phyloP scores from a whole-genome alignment of 64 coral and sea anemone genomes.

The Anthopleura sola region DNA sequence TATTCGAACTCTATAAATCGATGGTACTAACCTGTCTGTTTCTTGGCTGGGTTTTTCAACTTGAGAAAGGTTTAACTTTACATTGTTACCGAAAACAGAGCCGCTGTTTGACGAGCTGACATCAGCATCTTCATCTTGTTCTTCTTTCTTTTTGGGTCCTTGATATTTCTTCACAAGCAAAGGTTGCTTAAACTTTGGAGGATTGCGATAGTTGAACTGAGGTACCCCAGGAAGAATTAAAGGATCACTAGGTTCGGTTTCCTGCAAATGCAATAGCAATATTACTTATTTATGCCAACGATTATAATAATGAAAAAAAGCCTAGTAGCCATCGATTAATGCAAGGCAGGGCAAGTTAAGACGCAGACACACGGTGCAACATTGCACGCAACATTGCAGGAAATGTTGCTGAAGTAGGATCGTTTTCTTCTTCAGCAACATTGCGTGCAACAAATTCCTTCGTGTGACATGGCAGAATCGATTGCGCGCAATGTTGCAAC shows the following conservation, averaged over 20 bases:
- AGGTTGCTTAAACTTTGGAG: conserved; percentile 56
- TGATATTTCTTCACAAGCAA: conserved; percentile 71
- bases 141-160: conserved; percentile 25
- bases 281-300: too few species aligned
- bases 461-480: too few species aligned
- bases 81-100: conserved; percentile 16
- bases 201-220: conserved; percentile 78
- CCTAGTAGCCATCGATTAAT: too few species aligned
- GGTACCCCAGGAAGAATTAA: conserved; percentile 65
- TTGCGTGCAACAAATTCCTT: too few species aligned
- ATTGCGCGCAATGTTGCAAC: too few species aligned
- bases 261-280: conserved; percentile 27
- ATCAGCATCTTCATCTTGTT: conserved; percentile 47
- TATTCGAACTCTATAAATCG: background rate
- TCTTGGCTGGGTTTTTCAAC: background rate
- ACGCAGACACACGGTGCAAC: too few species aligned
- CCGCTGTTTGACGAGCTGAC: conserved; percentile 41
- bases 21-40: background rate
- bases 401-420: too few species aligned
- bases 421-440: too few species aligned
- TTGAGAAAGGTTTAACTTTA: background rate
- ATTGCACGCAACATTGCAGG: too few species aligned
- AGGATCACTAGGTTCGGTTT: conserved; percentile 53
- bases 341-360: too few species aligned
- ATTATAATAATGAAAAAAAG: too few species aligned